These are phyloP conservation scores for Macrophya alboannulata DNA, from an alignment of 2,888 invertebrate species.

Conservation along the genomic window DNA sequence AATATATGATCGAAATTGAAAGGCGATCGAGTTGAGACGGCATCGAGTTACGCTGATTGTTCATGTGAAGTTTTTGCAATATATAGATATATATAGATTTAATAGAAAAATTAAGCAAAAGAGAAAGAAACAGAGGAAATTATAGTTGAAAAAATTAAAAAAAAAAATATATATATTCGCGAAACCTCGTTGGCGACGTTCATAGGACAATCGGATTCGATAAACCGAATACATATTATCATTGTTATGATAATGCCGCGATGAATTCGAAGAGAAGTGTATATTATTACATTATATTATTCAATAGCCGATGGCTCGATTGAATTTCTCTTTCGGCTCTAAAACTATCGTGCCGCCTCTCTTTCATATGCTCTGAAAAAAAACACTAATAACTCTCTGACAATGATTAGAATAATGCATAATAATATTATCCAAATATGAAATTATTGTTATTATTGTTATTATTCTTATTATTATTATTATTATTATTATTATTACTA, in stretches of 20 bases:
- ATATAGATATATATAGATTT: constrained; percentile 37
- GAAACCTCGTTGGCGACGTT: constrained; percentile 15
- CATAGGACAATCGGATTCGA: constrained; percentile 12
- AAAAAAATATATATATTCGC: constrained; percentile 17
- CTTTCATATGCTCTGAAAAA: constrained; percentile 69
- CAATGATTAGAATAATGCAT: constrained; percentile 74
- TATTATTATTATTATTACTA: constrained; percentile 28
- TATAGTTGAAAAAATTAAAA: constrained; percentile 37
- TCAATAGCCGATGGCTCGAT: too few relatives aligned
- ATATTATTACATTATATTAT: neutral
- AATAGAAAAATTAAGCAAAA: constrained; percentile 42
- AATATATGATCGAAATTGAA: constrained; percentile 60
- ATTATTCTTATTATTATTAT: constrained; percentile 40
- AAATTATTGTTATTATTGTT: constrained; percentile 62
- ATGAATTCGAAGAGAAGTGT: neutral
- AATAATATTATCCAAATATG: constrained; percentile 68
- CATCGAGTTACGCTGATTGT: constrained; percentile 17
- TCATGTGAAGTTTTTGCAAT: neutral
- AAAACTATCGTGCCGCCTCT: constrained; percentile 64
- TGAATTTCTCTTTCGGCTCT: constrained; percentile 46
- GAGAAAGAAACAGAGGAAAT: constrained; percentile 32
- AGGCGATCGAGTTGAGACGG: constrained; percentile 58
- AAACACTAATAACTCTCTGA: constrained; percentile 73
- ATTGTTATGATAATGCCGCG: neutral
- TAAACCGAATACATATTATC: constrained; percentile 56